Evolutionary conservation across 2,888 invertebrate genomes (phyloP).

Genomic region (Standfussiana lucernea): DNA sequence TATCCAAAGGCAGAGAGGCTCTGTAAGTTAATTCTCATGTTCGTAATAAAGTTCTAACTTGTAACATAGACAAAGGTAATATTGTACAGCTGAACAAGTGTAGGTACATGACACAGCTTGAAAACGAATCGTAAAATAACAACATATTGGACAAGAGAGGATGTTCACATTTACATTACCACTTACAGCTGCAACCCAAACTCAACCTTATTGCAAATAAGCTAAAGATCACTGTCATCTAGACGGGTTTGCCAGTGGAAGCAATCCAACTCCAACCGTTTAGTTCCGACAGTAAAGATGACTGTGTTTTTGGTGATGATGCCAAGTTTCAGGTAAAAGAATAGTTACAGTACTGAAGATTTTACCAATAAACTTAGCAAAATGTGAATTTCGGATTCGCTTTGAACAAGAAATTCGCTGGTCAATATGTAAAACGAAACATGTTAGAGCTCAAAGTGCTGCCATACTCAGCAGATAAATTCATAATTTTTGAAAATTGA

Average conservation of each 20-base stretch:
- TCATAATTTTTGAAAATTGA: background rate
- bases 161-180: background rate
- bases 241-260: background rate
- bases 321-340: background rate
- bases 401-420: background rate
- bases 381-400: background rate
- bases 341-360: background rate
- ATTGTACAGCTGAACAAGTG: slow-evolving; percentile 25
- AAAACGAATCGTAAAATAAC: slow-evolving; percentile 27
- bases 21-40: slow-evolving; percentile 34
- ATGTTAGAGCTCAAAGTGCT: background rate
- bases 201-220: background rate
- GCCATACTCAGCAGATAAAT: background rate
- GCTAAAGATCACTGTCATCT: background rate
- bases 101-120: slow-evolving; percentile 22
- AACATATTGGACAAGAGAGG: slow-evolving; percentile 8
- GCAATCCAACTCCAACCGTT: background rate
- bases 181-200: background rate
- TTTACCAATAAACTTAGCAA: background rate
- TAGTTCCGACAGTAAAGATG: background rate
- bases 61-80: slow-evolving; percentile 17
- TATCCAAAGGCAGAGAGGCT: background rate
- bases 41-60: slow-evolving; percentile 36
- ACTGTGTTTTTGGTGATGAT: background rate
- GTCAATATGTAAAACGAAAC: background rate